These are phyloP conservation scores for Halcyon badia DNA, from an alignment of 2,797 vertebrate species.

Conservation along the genomic window DNA sequence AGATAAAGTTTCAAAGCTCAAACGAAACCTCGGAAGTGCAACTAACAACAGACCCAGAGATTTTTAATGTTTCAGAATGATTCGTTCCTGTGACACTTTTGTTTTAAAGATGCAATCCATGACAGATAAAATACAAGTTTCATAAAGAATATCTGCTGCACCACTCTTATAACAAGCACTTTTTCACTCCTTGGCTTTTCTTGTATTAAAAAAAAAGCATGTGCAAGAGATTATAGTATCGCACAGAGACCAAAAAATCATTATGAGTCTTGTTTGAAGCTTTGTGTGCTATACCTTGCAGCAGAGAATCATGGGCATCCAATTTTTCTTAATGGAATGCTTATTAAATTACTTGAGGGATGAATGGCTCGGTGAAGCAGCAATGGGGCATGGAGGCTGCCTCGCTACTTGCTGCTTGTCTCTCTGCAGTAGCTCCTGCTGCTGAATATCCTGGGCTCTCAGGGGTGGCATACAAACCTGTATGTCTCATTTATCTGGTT, in stretches of 20 bases:
- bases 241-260: background rate
- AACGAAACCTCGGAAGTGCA: background rate
- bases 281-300: background rate
- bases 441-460: background rate
- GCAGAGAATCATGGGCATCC: background rate
- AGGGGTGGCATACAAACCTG: background rate
- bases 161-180: background rate
- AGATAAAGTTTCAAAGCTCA: conserved; percentile 29
- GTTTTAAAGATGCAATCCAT: conserved; percentile 17
- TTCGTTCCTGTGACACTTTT: background rate
- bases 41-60: background rate
- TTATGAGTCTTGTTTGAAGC: background rate
- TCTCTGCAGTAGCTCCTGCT: background rate
- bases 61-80: conserved; percentile 54
- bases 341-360: background rate
- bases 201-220: background rate
- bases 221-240: background rate
- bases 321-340: background rate
- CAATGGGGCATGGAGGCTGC: background rate
- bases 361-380: background rate
- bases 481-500: accelerated
- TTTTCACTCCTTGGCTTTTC: background rate
- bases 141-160: background rate
- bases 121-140: conserved; percentile 28
- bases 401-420: background rate